Evolutionary conservation across 2,888 invertebrate genomes (phyloP), one percentile per base, ranked within the genome.

Genomic region (Metellina segmentata): DNA sequence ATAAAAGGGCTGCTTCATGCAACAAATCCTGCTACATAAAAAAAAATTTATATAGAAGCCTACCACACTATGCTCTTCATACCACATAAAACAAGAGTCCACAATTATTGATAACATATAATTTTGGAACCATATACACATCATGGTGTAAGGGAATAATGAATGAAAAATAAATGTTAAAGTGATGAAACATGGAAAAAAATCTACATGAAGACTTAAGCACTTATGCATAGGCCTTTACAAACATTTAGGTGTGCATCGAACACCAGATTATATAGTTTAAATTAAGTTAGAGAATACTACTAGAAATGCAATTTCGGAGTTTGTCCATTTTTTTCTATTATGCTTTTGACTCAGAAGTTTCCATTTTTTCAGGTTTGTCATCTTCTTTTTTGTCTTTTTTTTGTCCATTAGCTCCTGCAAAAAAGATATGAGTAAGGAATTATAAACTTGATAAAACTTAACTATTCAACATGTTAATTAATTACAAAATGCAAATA

Each of bases 301-400:
- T 83, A 83, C 75, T 20, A 91, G 34, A 87, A 90, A 75, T 74
- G 81, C 81, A 81, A 85, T 82, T 51, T 61, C 48, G 20, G 34
- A 86, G 16, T 19, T 48, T 53, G 61, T 9, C 78, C 74, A 49
- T 9, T 16, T 51, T 69, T 69, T 48, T 53, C 11, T 49, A 71
- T 78, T 70, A 91, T 81, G 90, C 85, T 77, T 93, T 85, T 49
- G 77, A 61, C 11, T 89, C 90, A 13, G 86, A 71, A 72, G 91
- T 91, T 82, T 93, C 93, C 90, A 93, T 91, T 77, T 87, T 87
- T 48, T 91, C 91, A 20, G 48, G 13, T n/a, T 95, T 95, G 93
- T 78, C 89, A 4, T 95, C 95, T 93, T 96, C 96, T 91, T 96
- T 96, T 94, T 96, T 96, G 81, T 96, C 96, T 94, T 96, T 96